Percentiles rank a stretch among this genome's conserved stretches.
phyloP scores from a whole-genome alignment of 1,140 invertebrate species.

The Penaeus vannamei region DNA sequence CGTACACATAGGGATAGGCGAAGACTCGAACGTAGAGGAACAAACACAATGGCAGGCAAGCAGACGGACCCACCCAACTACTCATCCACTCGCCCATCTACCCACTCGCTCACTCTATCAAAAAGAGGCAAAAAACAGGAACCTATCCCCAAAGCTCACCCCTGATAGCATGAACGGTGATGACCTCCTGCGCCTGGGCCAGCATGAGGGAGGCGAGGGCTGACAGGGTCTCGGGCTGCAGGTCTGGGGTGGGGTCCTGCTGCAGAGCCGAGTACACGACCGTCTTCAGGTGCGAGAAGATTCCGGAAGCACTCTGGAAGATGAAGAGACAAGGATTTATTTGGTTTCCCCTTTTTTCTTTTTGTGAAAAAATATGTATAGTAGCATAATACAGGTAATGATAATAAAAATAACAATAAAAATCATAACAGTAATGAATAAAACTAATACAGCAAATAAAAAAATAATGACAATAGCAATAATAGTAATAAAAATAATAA shows the following conservation, averaged over 20 bases:
- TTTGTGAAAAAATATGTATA: conserved; percentile 40
- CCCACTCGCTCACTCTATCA: too few relatives aligned
- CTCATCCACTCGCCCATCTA: too few relatives aligned
- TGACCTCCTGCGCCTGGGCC: conserved; percentile 97
- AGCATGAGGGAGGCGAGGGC: conserved; percentile 92
- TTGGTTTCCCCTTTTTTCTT: background rate
- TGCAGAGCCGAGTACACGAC: conserved; percentile 88
- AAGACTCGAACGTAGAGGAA: too few relatives aligned
- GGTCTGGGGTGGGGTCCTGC: conserved; percentile 95
- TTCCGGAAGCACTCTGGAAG: conserved; percentile 88
- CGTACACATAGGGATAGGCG: too few relatives aligned
- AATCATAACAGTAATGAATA: too few relatives aligned
- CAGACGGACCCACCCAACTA: too few relatives aligned
- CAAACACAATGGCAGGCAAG: too few relatives aligned
- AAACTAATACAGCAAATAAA: too few relatives aligned
- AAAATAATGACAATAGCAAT: too few relatives aligned
- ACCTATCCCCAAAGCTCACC: conserved; percentile 76
- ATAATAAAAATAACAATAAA: too few relatives aligned
- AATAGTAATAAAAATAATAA: background rate
- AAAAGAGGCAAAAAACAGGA: background rate
- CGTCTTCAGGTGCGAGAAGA: conserved; percentile 91
- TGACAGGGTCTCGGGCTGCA: conserved; percentile 90
- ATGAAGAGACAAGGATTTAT: background rate
- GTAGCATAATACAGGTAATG: conserved; percentile 47
- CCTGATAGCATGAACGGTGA: conserved; percentile 94